Percentiles rank a stretch among this genome's conserved stretches.
These are phyloP conservation scores for Coregonus ussuriensis DNA, from an alignment of 2,797 vertebrate species.

Conservation along the genomic window DNA sequence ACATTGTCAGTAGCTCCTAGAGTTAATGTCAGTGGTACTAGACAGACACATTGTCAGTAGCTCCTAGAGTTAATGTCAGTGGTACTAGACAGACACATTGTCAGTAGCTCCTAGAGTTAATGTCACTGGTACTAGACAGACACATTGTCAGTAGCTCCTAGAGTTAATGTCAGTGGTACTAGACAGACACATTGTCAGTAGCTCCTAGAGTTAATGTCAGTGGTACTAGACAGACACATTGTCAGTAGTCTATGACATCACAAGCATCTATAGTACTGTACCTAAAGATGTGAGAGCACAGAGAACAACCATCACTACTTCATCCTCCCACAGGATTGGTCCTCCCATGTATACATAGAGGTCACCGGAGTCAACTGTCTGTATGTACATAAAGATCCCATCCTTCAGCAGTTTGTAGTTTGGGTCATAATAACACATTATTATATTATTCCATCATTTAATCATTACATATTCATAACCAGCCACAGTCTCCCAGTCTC, in stretches of 20 bases:
- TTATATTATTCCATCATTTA: background rate
- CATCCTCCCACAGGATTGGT: background rate
- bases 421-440: background rate
- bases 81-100: constrained; percentile 7
- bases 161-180: too few species aligned
- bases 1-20: too few species aligned
- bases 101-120: too few species aligned
- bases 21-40: too few species aligned
- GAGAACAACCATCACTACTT: background rate
- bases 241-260: constrained; percentile 10
- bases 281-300: constrained; percentile 17
- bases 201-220: constrained; percentile 13
- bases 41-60: background rate
- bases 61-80: constrained; percentile 14
- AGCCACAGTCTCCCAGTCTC: background rate
- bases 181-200: too few species aligned
- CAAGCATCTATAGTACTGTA: constrained; percentile 18
- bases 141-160: too few species aligned
- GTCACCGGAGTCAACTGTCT: background rate
- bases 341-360: background rate
- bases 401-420: background rate
- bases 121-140: too few species aligned
- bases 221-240: constrained; percentile 9
- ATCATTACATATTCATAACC: background rate
- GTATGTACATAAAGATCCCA: too few species aligned